A percentile compares a stretch with the other conserved stretches of the same genome.
Evolutionary conservation across 2,113 vertebrate species (phyloP).

Genomic region (Tachysurus fulvidraco): DNA sequence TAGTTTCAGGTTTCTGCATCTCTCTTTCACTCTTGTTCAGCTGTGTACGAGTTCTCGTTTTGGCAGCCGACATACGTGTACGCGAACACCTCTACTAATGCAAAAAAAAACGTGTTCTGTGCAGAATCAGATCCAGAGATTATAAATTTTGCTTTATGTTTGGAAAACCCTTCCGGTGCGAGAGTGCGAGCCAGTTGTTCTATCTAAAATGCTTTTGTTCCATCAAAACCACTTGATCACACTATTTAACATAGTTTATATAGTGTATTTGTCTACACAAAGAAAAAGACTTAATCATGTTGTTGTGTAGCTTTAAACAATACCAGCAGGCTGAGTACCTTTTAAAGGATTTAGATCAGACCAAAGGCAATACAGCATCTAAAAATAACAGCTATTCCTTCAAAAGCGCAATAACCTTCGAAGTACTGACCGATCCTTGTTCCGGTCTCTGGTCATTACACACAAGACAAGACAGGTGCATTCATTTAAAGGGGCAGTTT

Average conservation of each 20-base stretch:
- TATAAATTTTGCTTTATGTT: not conserved
- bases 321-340: not conserved
- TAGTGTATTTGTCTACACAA: not conserved
- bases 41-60: conserved; percentile 36
- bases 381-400: not conserved
- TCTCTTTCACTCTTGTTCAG: conserved; percentile 16
- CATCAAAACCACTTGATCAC: not conserved
- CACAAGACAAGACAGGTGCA: not conserved
- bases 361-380: not conserved
- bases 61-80: not conserved
- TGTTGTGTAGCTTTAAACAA: not conserved
- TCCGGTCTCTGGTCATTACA: not conserved
- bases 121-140: not conserved
- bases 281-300: not conserved
- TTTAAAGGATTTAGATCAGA: not conserved
- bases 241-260: no score
- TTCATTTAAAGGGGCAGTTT: not conserved
- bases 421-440: not conserved
- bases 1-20: conserved; percentile 55
- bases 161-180: not conserved
- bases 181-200: no score
- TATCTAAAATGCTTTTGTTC: not conserved
- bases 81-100: not conserved
- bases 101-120: not conserved
- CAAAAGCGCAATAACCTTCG: not conserved